Evolutionary conservation across 2,113 vertebrate genomes (phyloP).

Genomic region (Cavia porcellus): DNA sequence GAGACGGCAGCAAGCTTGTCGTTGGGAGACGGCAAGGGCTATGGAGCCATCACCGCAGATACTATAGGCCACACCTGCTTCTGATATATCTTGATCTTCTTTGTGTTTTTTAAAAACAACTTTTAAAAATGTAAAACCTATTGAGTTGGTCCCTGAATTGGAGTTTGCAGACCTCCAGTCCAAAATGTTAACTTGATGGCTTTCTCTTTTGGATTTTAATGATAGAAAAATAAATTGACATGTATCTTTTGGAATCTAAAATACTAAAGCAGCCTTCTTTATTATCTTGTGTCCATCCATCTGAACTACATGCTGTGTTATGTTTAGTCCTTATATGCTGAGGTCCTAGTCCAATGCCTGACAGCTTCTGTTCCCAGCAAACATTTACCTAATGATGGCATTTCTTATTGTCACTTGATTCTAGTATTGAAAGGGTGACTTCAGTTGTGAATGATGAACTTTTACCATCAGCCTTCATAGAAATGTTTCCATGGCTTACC

Average conservation of each 20-base stretch:
- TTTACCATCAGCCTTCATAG: too few species aligned
- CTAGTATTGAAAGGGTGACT: not conserved
- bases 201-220: not conserved
- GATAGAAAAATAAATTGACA: not conserved
- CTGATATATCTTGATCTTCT: not conserved
- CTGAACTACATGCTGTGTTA: rapidly evolving
- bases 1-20: too few species aligned
- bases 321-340: rapidly evolving
- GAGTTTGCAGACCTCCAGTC: not conserved
- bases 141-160: not conserved
- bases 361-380: not conserved
- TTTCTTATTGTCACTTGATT: not conserved
- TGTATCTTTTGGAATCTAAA: not conserved
- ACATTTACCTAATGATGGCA: not conserved
- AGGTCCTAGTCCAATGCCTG: not conserved
- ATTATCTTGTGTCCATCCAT: rapidly evolving
- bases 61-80: rapidly evolving
- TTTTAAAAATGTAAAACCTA: not conserved
- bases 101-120: not conserved
- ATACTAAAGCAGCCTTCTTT: not conserved
- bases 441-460: not conserved
- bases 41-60: rapidly evolving
- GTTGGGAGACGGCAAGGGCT: not conserved
- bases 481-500: not conserved
- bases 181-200: not conserved